Evolutionary conservation across 2,888 invertebrate genomes (phyloP), one percentile per base, ranked within the genome.

Genomic region (Dicyrtoma fusca): DNA sequence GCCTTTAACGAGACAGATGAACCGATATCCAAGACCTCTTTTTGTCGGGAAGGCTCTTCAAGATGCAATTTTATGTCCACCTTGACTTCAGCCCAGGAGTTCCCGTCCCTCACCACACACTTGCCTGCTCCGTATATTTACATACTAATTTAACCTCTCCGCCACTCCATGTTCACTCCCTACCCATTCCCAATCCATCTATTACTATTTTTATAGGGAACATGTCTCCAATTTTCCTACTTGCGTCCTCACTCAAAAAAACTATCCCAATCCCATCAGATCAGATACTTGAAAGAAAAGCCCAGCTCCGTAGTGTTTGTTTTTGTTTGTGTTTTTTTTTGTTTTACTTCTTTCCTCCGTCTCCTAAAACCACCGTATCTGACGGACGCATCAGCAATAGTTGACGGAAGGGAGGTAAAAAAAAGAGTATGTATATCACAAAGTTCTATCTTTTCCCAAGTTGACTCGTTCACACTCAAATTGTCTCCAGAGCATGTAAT

Each of bases 1-100:
- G 66, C 68, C 68, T 68, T 68, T 68, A 57, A 68, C 68, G 68
- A 68, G 68, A 68, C 68, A 68, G 57, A 68, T 68, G 57, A 68
- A 57, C 57, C 26, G 57, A 57, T 68, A 68, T 47, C 68, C 17
- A 10, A 68, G 57, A 45, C 45, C 57, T 68, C 68, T 57, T 68
- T 68, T 68, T 68, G 68, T 68, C 68, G 68, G 68, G 17, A 68
- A 68, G 14, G 14, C 44, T 45, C 45, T 57, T 68, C 57, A 57
- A 57, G 68, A 68, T 57, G 57, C 68, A 55, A 68, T 68, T 68
- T 68, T 68, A 68, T 68, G 68, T 68, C 68, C 68, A 68, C 68
- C 66, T 55, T 23, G 17, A 65, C 55, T 55, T 68, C 57, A 65
- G 51, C n/a, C 51, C 65, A 65, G 51, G 65, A 51, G 65, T 65